Evolutionary conservation across 2,113 vertebrate species (phyloP).

Genomic region (Aix galericulata): DNA sequence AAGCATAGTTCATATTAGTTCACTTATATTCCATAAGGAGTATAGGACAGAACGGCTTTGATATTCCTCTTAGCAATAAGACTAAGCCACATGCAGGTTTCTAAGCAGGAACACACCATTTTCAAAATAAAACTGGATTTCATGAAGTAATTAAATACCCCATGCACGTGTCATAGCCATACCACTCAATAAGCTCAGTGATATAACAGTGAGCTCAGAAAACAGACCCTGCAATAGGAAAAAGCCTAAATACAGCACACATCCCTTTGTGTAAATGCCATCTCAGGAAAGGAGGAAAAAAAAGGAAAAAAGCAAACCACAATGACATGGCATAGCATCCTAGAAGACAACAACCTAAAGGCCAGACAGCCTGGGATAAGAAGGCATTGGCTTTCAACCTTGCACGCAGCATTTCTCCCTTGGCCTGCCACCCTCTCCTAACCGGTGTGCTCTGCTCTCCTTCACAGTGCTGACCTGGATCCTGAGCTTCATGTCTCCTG

Average conservation of each 20-base stretch:
- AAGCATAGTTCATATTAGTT: not conserved
- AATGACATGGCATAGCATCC: not conserved
- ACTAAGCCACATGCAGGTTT: not conserved
- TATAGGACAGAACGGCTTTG: not conserved
- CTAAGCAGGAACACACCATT: not conserved
- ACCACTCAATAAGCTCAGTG: not conserved
- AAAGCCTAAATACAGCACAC: not conserved
- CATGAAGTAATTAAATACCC: not conserved
- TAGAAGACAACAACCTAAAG: not conserved
- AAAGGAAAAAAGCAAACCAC: not conserved
- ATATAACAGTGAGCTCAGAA: not conserved
- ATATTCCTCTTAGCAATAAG: not conserved
- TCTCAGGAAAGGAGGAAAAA: not conserved
- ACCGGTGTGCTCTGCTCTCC: not conserved
- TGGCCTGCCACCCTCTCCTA: not conserved
- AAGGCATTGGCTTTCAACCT: not conserved
- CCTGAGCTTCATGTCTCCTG: not conserved
- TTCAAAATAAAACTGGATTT: not conserved
- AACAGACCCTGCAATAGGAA: not conserved
- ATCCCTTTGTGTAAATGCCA: not conserved
- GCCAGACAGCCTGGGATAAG: not conserved
- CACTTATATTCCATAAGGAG: not conserved
- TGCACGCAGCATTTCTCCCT: not conserved
- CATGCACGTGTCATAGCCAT: accelerated
- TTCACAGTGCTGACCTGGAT: not conserved